These are phyloP conservation scores for Uloborus plumipes DNA, from an alignment of 2,888 invertebrate genomes.

Conservation along the genomic window DNA sequence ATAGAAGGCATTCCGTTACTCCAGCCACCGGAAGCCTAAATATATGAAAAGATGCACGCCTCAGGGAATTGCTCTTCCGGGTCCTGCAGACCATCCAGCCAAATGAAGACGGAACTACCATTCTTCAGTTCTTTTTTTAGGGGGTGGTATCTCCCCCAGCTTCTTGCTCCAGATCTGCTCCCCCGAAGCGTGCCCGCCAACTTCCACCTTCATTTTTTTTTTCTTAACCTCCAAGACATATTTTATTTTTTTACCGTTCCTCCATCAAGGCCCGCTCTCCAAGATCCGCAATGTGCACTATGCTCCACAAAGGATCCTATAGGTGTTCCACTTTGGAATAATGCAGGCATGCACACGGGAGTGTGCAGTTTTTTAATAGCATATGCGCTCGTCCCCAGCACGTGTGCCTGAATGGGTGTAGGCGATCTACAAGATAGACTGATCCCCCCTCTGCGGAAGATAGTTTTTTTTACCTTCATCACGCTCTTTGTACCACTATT, in stretches of 20 bases:
- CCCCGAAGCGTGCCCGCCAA: constrained; percentile 40
- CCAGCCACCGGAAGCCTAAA: constrained; percentile 39
- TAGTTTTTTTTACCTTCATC: background rate
- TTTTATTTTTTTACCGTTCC: constrained; percentile 21
- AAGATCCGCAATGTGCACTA: constrained; percentile 58
- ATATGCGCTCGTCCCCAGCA: background rate
- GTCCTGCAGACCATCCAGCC: constrained; percentile 32
- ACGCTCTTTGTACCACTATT: background rate
- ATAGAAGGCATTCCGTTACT: constrained; percentile 19
- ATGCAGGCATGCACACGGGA: constrained; percentile 10
- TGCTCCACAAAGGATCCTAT: constrained; percentile 19
- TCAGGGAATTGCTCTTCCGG: constrained; percentile 29
- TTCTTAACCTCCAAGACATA: constrained; percentile 10
- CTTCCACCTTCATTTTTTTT: constrained; percentile 35
- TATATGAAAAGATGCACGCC: background rate
- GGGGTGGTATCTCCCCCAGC: constrained; percentile 33
- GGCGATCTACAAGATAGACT: constrained; percentile 8
- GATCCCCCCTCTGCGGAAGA: constrained; percentile 5
- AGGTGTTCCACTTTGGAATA: constrained; percentile 28
- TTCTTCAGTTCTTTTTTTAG: constrained; percentile 34
- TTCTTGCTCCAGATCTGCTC: constrained; percentile 39
- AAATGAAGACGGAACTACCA: constrained; percentile 47
- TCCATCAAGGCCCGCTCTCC: background rate
- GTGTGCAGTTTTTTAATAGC: constrained; percentile 9
- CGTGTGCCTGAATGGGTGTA: constrained; percentile 15